Evolutionary conservation across 2,113 vertebrate genomes (phyloP).

Genomic region (Mirza zaza): DNA sequence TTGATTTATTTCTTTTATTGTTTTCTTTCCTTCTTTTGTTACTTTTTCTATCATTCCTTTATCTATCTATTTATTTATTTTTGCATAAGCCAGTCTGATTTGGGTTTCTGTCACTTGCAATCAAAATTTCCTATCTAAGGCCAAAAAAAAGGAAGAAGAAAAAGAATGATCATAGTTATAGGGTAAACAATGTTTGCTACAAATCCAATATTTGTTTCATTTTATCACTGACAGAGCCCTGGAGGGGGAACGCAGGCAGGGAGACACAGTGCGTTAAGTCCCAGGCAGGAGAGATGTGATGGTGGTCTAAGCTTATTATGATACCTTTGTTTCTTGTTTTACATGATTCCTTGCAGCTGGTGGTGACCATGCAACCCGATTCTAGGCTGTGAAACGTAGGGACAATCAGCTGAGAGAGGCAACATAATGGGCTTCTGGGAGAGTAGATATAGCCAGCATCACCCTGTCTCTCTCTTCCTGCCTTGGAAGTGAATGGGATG

Average conservation of each 20-base stretch:
- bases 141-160: too few relatives aligned
- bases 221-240: not conserved
- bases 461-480: not conserved
- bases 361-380: not conserved
- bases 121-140: constrained; percentile 2
- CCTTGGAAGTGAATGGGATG: not conserved
- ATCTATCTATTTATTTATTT: not conserved
- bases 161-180: not conserved
- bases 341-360: not conserved
- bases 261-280: not conserved
- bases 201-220: not conserved
- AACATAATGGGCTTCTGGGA: not conserved
- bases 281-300: not conserved
- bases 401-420: not conserved
- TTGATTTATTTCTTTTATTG: not conserved
- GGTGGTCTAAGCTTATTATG: not conserved
- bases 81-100: not conserved
- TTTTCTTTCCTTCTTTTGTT: not conserved
- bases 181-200: not conserved
- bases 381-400: not conserved
- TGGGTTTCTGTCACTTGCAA: not conserved
- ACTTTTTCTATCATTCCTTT: not conserved
- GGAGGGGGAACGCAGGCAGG: not conserved
- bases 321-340: not conserved
- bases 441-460: not conserved